Base-by-base conservation (phyloP, 2,888 invertebrate genomes). In the Agrochola lota region DNA sequence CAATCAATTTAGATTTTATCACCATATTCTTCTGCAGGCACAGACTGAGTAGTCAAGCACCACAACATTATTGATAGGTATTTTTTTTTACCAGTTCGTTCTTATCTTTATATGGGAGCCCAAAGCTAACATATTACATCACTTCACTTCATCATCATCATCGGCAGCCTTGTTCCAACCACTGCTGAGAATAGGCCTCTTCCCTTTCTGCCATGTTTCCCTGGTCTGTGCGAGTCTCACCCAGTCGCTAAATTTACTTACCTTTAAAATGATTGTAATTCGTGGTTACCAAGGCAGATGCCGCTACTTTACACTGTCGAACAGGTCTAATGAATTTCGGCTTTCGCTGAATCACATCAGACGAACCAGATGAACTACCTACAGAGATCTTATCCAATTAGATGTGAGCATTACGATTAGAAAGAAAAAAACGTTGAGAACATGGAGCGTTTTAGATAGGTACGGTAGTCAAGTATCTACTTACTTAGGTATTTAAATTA, bases 281-380 rank as follows among this genome's bases (percentile, higher is more conserved):
- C 6, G 20, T 35, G 35, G 35, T 5, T 74, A 20, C 1, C 7
- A 59, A 59, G 46, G 4, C 8, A 74, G 74, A 74, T 74, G 74
- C 1, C 75, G 76, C 76, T 59, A 59, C 35, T 35, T 4, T 20
- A n/a, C 30, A 30, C 35, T 15, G 11, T 59, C 20, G 43, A 74
- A 20, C 3, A 74, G 46, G 43, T 43, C 8, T 3, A 17, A 23
- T 23, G 17, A 43, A 72, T 52, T 26, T 68, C 8, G 7, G 15
- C 26, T 23, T 46, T 46, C 12, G 43, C 30, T 68, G 46, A 30
- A 68, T 59, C 9, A 23, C 15, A 52, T 15, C 35, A 15, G 23
- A 35, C 6, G 20, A 23, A 62, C 12, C 11, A 23, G 20, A 62
- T n/a, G n/a, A n/a, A n/a, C 2, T 30, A 30, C 30, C 20, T 62